Base-by-base conservation (phyloP, 2,888 invertebrate species). In the Drosophila imparisetae region DNA sequence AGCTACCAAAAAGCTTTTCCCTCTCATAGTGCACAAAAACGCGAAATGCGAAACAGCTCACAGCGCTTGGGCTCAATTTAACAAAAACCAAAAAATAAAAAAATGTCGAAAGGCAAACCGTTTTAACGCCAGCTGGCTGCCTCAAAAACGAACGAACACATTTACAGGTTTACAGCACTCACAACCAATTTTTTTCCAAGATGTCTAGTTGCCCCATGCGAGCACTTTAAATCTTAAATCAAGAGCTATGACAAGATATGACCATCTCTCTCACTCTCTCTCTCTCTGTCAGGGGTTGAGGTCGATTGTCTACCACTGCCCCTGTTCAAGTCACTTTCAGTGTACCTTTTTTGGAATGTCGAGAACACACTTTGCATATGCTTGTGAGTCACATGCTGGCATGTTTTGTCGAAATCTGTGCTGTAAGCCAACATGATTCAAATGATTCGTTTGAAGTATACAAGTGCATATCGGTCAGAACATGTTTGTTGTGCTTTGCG, bases 351-450 rank as follows among this genome's bases (percentile, higher is more conserved):
- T 21, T 42, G 34, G 63, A 24, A 63, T 18, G 52, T 61, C 27
- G 49, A 11, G 27, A 36, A 5, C 32, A 62, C 74, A 52, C 53
- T 68, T 62, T 38, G 29, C 61, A 73, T 53, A 53, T 48, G 48
- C 50, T 66, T 77, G 61, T 62, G 59, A 78, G 54, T 70, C 78
- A 68, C 81, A 66, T 66, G 76, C 73, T 80, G 78, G 80, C 75
- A 82, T 83, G 75, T 45, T 24, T 76, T 78, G 58, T 27, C 27
- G 55, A 48, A 52, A 53, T 64, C 67, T 66, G 57, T 52, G 66
- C 75, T 74, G 79, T 60, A 73, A 71, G 78, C 67, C 67, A 82
- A 71, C 70, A 75, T 64, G 66, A 50, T 68, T 45, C 66, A 63
- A 61, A 49, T 59, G 67, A 65, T 40, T 65, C 50, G 63, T 62